Evolutionary conservation across 2,797 vertebrate species (phyloP), one percentile per base, ranked within the genome.

Genomic region (Sphaeramia orbicularis): DNA sequence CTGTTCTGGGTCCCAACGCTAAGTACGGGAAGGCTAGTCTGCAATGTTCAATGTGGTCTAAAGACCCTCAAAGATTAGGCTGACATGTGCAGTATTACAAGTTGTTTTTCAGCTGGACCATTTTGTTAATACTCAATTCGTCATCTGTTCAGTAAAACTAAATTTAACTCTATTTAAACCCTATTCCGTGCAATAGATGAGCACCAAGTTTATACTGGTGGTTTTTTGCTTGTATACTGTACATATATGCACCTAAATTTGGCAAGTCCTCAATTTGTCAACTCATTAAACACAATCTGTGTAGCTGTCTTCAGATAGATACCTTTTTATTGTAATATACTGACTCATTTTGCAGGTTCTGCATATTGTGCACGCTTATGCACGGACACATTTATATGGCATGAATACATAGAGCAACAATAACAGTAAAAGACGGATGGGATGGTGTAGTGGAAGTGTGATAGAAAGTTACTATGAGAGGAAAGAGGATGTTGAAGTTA

Each of bases 401-500:
- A 13, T 48, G 54, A 71, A 74, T 67, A 43, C 56, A 60, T 48
- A 50, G 42, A 18, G 55, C 60, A 35, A 51, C 85, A 81, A 88
- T 81, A 79, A 78, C 71, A 65, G 60, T 67, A 69, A 87, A 81
- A 84, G 67, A 74, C 81, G 70, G 54, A 58, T 41, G 47, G 61
- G 21, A 24, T 50, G 70, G 35, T 56, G 58, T 62, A 56, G 73
- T 72, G 54, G 45, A 81, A 78, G 74, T 77, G 74, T 76, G 57
- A 76, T 59, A 49, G 51, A 74, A 85, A 83, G 77, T 86, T 83
- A 73, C 73, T 47, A 55, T 55, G 67, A 71, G 63, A 52, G 35
- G 54, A 72, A 54, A 71, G 62, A 82, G 80, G 84, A 89, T 91
- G 83, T 85, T 76, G 75, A 85, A 90, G 84, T 89, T 92, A 88